These are phyloP conservation scores for Brachyhypopomus occidentalis DNA, from an alignment of 2,113 vertebrate species.

Conservation along the genomic window DNA sequence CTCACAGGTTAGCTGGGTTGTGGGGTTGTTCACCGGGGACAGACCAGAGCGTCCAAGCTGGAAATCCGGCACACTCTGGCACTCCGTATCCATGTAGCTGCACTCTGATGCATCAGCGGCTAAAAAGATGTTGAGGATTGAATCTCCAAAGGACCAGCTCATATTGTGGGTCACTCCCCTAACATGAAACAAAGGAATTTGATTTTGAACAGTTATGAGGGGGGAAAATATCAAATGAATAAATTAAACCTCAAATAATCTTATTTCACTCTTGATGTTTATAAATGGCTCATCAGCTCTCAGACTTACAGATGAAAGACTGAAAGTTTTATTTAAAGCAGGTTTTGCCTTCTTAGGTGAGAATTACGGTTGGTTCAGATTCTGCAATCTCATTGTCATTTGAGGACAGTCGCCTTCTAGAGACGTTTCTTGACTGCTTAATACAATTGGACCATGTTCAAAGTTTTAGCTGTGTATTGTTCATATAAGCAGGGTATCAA, in stretches of 20 bases:
- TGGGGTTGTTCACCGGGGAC: background rate
- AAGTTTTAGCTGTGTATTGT: no score
- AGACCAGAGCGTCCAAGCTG: constrained; percentile 45
- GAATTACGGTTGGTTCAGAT: no score
- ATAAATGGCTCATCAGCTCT: background rate
- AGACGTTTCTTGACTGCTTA: no score
- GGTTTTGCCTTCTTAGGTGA: no score
- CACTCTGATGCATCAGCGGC: constrained; percentile 51
- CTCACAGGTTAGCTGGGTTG: constrained; percentile 61
- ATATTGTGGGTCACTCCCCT: constrained; percentile 79
- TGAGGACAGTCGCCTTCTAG: no score
- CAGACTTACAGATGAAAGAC: background rate
- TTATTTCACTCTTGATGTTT: background rate
- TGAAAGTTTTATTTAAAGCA: no score
- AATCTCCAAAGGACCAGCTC: constrained; percentile 73
- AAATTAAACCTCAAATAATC: background rate
- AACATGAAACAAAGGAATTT: constrained; percentile 42
- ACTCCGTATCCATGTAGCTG: constrained; percentile 56
- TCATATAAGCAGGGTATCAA: no score
- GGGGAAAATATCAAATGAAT: background rate
- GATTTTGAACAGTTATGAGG: background rate
- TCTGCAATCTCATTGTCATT: no score
- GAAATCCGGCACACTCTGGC: constrained; percentile 38
- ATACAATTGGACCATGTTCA: no score
- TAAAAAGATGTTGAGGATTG: constrained; percentile 70